These are phyloP conservation scores for Astyanax mexicanus DNA, from an alignment of 2,797 vertebrate genomes.

Conservation along the genomic window DNA sequence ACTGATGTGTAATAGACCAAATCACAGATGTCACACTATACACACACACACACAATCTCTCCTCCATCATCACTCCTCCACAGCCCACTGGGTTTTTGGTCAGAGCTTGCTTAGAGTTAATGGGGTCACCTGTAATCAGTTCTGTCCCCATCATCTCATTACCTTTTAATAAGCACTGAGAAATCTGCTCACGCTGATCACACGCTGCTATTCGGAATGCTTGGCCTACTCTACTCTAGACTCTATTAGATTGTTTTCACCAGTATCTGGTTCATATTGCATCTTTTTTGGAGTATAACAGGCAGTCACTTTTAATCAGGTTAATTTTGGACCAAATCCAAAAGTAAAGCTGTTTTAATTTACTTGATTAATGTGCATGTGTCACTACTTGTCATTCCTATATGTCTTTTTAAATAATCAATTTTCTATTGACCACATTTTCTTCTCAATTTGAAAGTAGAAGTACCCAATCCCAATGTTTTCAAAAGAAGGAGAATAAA, in stretches of 20 bases:
- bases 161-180: constrained; percentile 52
- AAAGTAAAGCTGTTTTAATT: neutral
- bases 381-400: too few species aligned
- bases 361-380: too few species aligned
- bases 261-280: neutral
- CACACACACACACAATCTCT: neutral
- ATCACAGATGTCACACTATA: neutral
- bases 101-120: constrained; percentile 55
- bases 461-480: too few species aligned
- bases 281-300: neutral
- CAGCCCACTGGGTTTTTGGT: constrained; percentile 9
- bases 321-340: neutral
- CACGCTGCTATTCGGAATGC: neutral
- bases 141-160: constrained; percentile 66
- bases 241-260: neutral
- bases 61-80: neutral
- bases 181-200: constrained; percentile 1
- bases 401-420: too few species aligned
- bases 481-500: too few species aligned
- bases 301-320: neutral
- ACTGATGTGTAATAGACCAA: too few species aligned
- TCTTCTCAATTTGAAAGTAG: too few species aligned
- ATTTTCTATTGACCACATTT: too few species aligned
- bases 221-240: neutral
- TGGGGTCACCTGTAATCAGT: constrained; percentile 65